These are phyloP conservation scores for Accipiter virgatus DNA, from an alignment of 2,113 vertebrate species.

Conservation along the genomic window DNA sequence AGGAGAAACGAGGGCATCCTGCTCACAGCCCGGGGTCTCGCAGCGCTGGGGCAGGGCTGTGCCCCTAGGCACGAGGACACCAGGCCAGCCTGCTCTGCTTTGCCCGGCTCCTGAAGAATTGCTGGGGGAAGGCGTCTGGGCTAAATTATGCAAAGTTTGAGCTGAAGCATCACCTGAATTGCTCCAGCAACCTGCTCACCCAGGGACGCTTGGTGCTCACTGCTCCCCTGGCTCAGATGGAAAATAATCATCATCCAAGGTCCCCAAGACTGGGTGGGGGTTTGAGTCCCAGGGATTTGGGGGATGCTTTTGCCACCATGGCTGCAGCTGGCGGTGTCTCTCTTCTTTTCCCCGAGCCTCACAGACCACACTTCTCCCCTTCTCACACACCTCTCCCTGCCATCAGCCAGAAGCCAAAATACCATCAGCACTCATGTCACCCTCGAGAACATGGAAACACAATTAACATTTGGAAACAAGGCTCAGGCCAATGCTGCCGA, in stretches of 20 bases:
- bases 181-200: accelerated
- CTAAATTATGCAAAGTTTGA: neutral
- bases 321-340: neutral
- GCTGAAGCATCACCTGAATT: neutral
- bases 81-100: neutral
- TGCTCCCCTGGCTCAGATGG: neutral
- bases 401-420: constrained; percentile 42
- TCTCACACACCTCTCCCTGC: neutral
- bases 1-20: neutral
- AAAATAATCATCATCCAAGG: neutral
- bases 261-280: too few species aligned
- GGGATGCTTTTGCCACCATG: neutral
- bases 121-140: accelerated
- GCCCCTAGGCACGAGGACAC: accelerated
- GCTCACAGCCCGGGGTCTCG: neutral
- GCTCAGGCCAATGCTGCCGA: neutral
- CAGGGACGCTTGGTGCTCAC: neutral
- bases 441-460: constrained; percentile 14
- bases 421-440: constrained; percentile 28
- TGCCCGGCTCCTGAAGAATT: neutral
- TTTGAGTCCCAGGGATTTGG: neutral
- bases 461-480: constrained; percentile 59
- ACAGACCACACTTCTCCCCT: neutral
- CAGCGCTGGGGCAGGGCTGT: neutral
- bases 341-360: neutral